phyloP scores from a whole-genome alignment of 2,888 invertebrate genomes.

The Torymus texanus region DNA sequence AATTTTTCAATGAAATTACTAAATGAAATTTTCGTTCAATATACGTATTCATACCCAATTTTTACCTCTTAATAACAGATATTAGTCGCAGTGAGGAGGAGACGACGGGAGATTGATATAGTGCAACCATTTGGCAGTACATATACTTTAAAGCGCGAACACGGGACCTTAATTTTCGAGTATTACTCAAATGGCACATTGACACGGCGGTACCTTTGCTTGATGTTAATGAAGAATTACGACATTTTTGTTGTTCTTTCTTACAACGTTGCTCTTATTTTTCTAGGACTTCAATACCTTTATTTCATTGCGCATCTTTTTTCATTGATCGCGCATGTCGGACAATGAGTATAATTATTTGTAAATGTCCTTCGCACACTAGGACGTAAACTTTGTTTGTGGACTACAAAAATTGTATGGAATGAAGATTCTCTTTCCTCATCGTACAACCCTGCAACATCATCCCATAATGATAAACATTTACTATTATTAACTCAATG shows the following conservation, averaged over 20 bases:
- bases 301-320: neutral
- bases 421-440: too few species aligned
- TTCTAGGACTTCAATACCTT: conserved; percentile 6
- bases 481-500: neutral
- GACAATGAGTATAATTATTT: neutral
- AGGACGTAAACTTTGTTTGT: neutral
- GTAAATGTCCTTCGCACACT: conserved; percentile 12
- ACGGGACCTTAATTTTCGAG: conserved; percentile 57
- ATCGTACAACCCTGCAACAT: too few species aligned
- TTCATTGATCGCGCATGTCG: too few species aligned
- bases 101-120: conserved; percentile 61
- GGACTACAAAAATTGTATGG: neutral
- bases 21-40: neutral
- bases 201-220: conserved; percentile 45
- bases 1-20: neutral
- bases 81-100: conserved; percentile 43
- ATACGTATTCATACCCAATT: conserved; percentile 32
- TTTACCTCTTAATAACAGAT: conserved; percentile 10
- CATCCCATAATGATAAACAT: too few species aligned
- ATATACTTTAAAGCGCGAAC: conserved; percentile 57
- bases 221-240: conserved; percentile 48
- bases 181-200: conserved; percentile 54
- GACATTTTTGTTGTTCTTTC: conserved; percentile 5
- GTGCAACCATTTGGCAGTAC: conserved; percentile 62
- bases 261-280: conserved; percentile 9